Evolutionary conservation across 2,888 invertebrate species (phyloP).

Genomic region (Nomada fucata): DNA sequence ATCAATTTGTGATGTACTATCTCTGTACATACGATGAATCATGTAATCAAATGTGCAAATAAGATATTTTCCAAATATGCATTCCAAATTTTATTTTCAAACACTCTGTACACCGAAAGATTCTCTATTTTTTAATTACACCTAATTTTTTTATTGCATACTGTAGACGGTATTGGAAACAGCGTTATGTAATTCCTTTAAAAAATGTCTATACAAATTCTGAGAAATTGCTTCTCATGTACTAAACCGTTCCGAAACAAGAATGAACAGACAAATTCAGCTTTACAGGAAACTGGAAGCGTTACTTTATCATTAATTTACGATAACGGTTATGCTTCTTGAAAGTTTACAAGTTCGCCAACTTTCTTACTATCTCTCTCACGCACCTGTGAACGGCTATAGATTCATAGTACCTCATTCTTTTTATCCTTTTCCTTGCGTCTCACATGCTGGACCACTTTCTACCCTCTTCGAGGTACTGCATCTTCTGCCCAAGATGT

Average conservation of each 20-base stretch:
- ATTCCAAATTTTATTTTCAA: too few species aligned
- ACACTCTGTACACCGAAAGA: too few species aligned
- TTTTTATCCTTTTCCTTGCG: slow-evolving; percentile 4
- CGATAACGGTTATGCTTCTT: slow-evolving; percentile 75
- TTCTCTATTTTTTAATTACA: too few species aligned
- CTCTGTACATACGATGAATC: too few species aligned
- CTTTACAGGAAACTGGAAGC: slow-evolving; percentile 70
- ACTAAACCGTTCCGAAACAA: slow-evolving; percentile 27
- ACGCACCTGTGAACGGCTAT: neutral
- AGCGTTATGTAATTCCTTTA: neutral
- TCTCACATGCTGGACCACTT: slow-evolving; percentile 44
- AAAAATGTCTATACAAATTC: neutral
- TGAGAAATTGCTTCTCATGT: neutral
- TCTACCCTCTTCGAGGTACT: slow-evolving; percentile 60
- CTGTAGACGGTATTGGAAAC: neutral
- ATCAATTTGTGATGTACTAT: too few species aligned
- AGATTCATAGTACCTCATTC: slow-evolving; percentile 21
- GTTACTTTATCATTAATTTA: slow-evolving; percentile 77
- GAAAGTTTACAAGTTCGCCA: slow-evolving; percentile 74
- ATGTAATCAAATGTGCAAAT: too few species aligned
- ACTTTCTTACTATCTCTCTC: slow-evolving; percentile 44
- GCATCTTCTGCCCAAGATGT: slow-evolving; percentile 59
- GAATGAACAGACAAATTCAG: slow-evolving; percentile 68
- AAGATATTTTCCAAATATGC: too few species aligned
- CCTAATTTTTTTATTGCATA: too few species aligned